A percentile compares a stretch with the other conserved stretches of the same genome.
Evolutionary conservation across 2,888 invertebrate genomes (phyloP).

Genomic region (Serripes groenlandicus): DNA sequence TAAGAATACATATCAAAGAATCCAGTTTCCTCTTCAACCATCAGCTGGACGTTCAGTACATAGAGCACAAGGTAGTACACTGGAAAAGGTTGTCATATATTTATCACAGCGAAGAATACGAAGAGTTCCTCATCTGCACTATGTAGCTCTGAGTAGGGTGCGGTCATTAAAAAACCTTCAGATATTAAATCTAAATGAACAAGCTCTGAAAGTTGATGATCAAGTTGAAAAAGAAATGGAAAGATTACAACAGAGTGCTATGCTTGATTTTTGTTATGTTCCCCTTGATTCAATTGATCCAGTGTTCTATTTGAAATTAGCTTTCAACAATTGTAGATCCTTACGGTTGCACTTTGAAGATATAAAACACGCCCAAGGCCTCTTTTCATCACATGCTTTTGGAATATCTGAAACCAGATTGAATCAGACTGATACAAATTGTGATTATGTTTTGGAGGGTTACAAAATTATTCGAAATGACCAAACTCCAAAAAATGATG

Average conservation of each 20-base stretch:
- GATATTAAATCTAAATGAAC: constrained; percentile 28
- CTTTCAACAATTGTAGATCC: constrained; percentile 49
- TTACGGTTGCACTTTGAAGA: constrained; percentile 45
- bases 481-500: constrained; percentile 10
- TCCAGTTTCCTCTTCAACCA: constrained; percentile 55
- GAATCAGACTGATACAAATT: constrained; percentile 18
- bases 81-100: constrained; percentile 37
- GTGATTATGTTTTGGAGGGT: constrained; percentile 27
- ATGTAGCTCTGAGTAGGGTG: constrained; percentile 54
- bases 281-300: constrained; percentile 31
- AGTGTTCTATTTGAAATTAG: constrained; percentile 7
- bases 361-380: constrained; percentile 36
- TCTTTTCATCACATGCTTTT: constrained; percentile 44
- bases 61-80: constrained; percentile 59
- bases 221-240: constrained; percentile 12
- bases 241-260: background rate
- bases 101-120: constrained; percentile 19
- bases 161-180: constrained; percentile 30
- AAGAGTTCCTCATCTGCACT: constrained; percentile 34
- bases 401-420: constrained; percentile 50
- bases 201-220: constrained; percentile 6
- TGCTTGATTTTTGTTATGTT: constrained; percentile 7
- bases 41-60: constrained; percentile 57
- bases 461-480: constrained; percentile 39
- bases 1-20: constrained; percentile 30